Base-by-base conservation (phyloP, 2,797 vertebrate species). In the Triplophysa yarkandensis region DNA sequence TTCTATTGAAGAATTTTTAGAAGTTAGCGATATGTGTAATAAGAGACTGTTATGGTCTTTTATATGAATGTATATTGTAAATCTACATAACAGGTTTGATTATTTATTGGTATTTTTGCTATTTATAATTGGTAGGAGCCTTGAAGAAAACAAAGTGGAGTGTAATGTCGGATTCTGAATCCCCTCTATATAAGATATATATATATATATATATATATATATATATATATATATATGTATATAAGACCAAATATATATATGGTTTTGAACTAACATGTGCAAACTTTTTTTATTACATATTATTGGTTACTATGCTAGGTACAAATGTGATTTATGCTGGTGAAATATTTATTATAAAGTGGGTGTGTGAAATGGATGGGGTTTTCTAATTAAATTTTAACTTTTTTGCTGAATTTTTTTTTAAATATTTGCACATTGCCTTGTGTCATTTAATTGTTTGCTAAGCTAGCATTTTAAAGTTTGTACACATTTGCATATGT, bases 361-460 rank as follows among this genome's bases (percentile, higher is more conserved):
- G n/a, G 11, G 44, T 62, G 48, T 61, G 25, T 62, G 9, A 3
- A 19, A 28, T 28, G 21, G 34, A 23, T 17, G 32, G 34, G 36
- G 9, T 13, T 64, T 73, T 54, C 0, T 1, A 21, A 41, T 70
- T 46, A 23, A 64, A 73, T 32, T 27, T n/a, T 6, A 19, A 34
- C 30, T 54, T 52, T 64, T 63, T 64, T 55, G 36, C 41, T 21
- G n/a, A 30, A 52, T 41, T 1, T 30, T 16, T 30, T 0, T 3
- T 63, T 1, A 6, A 11, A 52, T 54, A 2, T 30, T 54, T 73
- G 46, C 48, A 64, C 58, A 72, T 27, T 10, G 46, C 4, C 46
- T 71, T n/a, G 50, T 50, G 32, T 43, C 43, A 69, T 28, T 44
- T 32, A 66, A 46, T 60, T 41, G 48, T 55, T 73, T 54, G 46